Percentiles rank a stretch among this genome's conserved stretches.
Evolutionary conservation across 2,888 invertebrate genomes (phyloP).

Genomic region (Tetragonula carbonaria): DNA sequence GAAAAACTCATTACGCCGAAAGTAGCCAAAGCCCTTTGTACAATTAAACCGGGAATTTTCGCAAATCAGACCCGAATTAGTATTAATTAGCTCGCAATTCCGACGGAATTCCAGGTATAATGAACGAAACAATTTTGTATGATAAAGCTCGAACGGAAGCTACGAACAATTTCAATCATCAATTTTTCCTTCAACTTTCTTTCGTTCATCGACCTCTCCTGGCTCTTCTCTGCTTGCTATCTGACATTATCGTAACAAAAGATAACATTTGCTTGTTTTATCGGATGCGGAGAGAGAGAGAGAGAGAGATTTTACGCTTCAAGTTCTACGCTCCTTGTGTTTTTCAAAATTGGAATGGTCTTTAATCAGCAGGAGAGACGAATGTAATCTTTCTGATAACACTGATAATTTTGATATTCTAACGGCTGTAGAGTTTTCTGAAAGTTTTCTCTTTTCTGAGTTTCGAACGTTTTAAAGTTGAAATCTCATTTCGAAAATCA

Average conservation of each 20-base stretch:
- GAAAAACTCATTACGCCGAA: conserved; percentile 39
- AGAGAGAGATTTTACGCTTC: too few relatives aligned
- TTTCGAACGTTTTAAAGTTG: too few relatives aligned
- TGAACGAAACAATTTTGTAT: conserved; percentile 55
- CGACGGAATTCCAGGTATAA: conserved; percentile 40
- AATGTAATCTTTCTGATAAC: too few relatives aligned
- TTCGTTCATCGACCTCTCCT: neutral
- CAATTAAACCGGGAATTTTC: conserved; percentile 61
- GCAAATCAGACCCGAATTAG: conserved; percentile 53
- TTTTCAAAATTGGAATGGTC: too few relatives aligned
- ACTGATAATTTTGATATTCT: too few relatives aligned
- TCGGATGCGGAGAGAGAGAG: neutral
- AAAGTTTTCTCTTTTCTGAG: too few relatives aligned
- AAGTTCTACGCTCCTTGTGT: too few relatives aligned
- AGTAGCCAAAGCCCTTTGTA: conserved; percentile 53
- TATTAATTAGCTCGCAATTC: conserved; percentile 53
- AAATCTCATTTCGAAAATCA: too few relatives aligned
- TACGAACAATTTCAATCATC: conserved; percentile 16
- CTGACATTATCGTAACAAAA: neutral
- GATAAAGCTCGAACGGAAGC: conserved; percentile 31
- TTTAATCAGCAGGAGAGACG: too few relatives aligned
- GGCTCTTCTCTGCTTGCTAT: neutral
- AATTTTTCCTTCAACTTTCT: neutral
- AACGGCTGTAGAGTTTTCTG: too few relatives aligned
- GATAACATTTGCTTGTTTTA: neutral